These are phyloP conservation scores for Lasioglossum vierecki DNA, from an alignment of 2,888 invertebrate genomes.

Conservation along the genomic window DNA sequence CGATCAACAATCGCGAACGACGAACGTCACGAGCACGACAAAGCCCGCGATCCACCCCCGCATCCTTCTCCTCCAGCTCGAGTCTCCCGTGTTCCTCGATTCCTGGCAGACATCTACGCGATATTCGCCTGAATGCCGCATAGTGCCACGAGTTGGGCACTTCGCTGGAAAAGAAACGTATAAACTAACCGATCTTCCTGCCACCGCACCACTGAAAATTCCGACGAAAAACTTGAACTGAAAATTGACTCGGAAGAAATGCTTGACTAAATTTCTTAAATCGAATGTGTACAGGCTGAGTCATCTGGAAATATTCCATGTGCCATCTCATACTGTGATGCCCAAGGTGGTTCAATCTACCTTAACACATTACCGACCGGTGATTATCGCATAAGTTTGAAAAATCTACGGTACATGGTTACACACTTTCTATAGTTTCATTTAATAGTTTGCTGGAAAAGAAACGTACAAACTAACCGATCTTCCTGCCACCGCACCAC, in stretches of 20 bases:
- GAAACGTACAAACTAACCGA: not conserved
- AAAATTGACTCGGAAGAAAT: too few relatives aligned
- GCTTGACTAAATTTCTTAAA: too few relatives aligned
- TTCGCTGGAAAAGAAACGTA: not conserved
- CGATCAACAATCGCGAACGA: constrained; percentile 57
- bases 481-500: not conserved
- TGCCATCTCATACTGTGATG: too few relatives aligned
- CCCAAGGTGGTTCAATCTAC: too few relatives aligned
- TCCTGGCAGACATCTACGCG: constrained; percentile 9
- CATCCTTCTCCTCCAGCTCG: not conserved
- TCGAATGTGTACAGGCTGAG: too few relatives aligned
- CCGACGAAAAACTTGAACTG: too few relatives aligned
- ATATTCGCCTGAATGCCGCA: constrained; percentile 7
- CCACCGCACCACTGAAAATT: not conserved
- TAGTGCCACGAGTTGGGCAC: not conserved
- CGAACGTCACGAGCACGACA: constrained; percentile 55
- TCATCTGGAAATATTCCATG: too few relatives aligned
- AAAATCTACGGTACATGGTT: too few relatives aligned
- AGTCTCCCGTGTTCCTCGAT: constrained; percentile 8
- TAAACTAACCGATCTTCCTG: not conserved
- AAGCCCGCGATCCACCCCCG: constrained; percentile 46
- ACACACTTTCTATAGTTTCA: too few relatives aligned
- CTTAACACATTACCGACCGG: too few relatives aligned
- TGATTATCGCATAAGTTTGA: too few relatives aligned
- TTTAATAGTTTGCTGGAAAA: too few relatives aligned